Evolutionary conservation across 1,140 invertebrate genomes (phyloP), one percentile per base, ranked within the genome.

Genomic region (Ericerus pela): DNA sequence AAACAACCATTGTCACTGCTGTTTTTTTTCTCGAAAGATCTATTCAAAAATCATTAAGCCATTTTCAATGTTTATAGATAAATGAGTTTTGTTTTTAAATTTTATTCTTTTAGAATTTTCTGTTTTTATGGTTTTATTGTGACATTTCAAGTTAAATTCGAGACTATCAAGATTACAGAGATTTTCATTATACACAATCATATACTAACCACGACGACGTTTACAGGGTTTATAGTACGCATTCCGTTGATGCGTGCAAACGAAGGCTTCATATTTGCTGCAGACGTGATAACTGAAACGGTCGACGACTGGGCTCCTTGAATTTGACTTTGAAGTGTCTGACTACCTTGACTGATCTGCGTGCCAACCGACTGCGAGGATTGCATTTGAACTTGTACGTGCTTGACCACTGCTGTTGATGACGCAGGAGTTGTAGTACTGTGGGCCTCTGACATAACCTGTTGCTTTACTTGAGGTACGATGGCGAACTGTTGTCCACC

Each of bases 141-240:
- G n/a, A n/a, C n/a, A n/a, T n/a, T n/a, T n/a, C n/a, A n/a, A n/a
- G n/a, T n/a, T n/a, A n/a, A n/a, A n/a, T n/a, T n/a, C n/a, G n/a
- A n/a, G n/a, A n/a, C n/a, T n/a, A n/a, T n/a, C n/a, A n/a, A n/a
- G n/a, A n/a, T n/a, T n/a, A n/a, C n/a, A n/a, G n/a, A n/a, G n/a
- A n/a, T n/a, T n/a, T n/a, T n/a, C n/a, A n/a, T n/a, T n/a, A n/a
- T 16, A 4, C 36, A 41, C 2, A 41, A 41, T 24, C n/a, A 30
- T 18, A 57, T 16, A 58, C 57, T 58, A 28, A 58, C 57, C 12
- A 58, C 27, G 18, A 28, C 54, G 16, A 59, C 56, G 31, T 60
- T 58, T 29, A 61, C 57, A 36, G 61, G 62, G 26, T 61, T 61
- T 31, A 63, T 51, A 60, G 56, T 33, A 16, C 57, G 18, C 2